A percentile compares a stretch with the other conserved stretches of the same genome.
phyloP scores from a whole-genome alignment of 2,113 vertebrate species.

The Polyodon spathula region DNA sequence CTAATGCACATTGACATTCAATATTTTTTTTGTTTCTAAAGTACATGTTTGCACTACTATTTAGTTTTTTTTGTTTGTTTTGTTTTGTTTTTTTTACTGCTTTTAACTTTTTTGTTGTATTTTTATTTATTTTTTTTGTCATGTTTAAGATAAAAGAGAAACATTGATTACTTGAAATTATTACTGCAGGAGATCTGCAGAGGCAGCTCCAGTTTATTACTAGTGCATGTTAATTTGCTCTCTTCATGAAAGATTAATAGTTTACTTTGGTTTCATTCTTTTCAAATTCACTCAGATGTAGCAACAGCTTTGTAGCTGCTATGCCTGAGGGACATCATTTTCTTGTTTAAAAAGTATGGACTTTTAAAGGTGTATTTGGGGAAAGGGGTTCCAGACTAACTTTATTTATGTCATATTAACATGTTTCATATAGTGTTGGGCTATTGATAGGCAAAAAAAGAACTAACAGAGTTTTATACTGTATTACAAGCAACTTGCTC shows the following conservation, averaged over 20 bases:
- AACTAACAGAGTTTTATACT: too few relatives aligned
- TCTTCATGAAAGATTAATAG: slow-evolving; percentile 12
- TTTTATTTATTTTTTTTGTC: background rate
- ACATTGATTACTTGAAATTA: background rate
- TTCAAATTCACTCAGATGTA: slow-evolving; percentile 16
- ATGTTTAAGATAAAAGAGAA: slow-evolving; percentile 4
- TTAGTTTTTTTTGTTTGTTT: background rate
- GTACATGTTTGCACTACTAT: too few relatives aligned
- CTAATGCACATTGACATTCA: too few relatives aligned
- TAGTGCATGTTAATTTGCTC: slow-evolving; percentile 4
- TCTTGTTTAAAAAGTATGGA: slow-evolving; percentile 11
- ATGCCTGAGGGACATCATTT: slow-evolving; percentile 6
- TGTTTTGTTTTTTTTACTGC: background rate
- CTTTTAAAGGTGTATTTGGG: slow-evolving; percentile 7
- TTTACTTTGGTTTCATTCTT: slow-evolving; percentile 13
- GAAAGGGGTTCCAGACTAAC: background rate
- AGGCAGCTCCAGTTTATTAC: slow-evolving; percentile 4
- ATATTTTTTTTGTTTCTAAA: too few relatives aligned
- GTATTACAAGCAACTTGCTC: too few relatives aligned
- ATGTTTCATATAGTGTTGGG: background rate
- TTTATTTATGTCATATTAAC: background rate
- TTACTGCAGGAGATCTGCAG: background rate
- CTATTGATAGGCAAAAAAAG: too few relatives aligned
- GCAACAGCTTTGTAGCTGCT: slow-evolving; percentile 15
- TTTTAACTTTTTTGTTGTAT: background rate